Base-by-base conservation (phyloP, 2,888 invertebrate species). In the Lasiommata megera region DNA sequence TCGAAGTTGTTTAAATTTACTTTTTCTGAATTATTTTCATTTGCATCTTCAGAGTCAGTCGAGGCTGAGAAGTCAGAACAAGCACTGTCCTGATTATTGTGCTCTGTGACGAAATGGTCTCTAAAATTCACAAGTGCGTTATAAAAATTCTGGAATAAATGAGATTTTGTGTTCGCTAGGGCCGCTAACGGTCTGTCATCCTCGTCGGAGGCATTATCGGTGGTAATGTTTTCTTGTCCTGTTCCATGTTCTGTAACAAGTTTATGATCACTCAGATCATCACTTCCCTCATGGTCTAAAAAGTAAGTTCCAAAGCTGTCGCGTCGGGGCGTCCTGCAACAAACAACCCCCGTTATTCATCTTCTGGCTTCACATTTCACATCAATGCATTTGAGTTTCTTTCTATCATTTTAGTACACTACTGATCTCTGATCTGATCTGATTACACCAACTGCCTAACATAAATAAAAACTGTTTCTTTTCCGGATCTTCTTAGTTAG, bases 121-220 rank as follows among this genome's bases (percentile, higher is more conserved):
- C 80, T 74, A 52, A 88, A 85, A 16, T 75, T 74, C 0, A 78
- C 65, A 9, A 90, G 69, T 1, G 88, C 87, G 36, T 64, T 64
- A 62, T 82, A 83, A 55, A 89, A 81, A 6, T 69, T 68, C 6
- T 64, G 58, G 62, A 81, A 86, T 0, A 71, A n/a, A 6, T 72
- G 63, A 1, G 58, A 54, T 0, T 72, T 31, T 43, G 72, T 74
- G 50, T 58, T 71, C 11, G 61, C 80, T 29, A 79, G 51, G 1
- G 56, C 64, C 0, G 84, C 71, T 1, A 83, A 72, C n/a, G 85
- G 84, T 54, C 72, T 71, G 47, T 84, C 79, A 36, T 82, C 82
- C 7, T 68, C 70, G 12, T 67, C 69, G 7, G 66, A 62, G 11
- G 60, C 62, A 5, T 29, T 31, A 14, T 46, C 46, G 31, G 2